These are phyloP conservation scores for Leptonema lineaticorne DNA, from an alignment of 1,140 invertebrate genomes.

Conservation along the genomic window DNA sequence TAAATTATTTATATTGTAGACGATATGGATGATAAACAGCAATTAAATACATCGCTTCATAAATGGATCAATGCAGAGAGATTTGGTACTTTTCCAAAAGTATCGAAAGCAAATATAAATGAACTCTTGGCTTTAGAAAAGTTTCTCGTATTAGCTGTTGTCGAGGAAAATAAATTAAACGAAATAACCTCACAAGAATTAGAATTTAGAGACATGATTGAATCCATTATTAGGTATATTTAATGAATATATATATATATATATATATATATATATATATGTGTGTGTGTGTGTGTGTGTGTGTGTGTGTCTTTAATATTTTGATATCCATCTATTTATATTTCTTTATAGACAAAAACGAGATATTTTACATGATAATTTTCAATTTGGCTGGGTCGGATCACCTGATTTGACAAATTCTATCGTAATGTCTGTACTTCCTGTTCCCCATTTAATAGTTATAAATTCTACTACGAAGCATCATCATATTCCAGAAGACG, in stretches of 20 bases:
- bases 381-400: conserved; percentile 93
- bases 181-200: conserved; percentile 78
- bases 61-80: conserved; percentile 89
- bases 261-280: neutral
- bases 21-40: conserved; percentile 54
- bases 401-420: conserved; percentile 84
- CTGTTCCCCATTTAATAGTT: conserved; percentile 83
- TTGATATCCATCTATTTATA: neutral
- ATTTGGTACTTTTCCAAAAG: conserved; percentile 87
- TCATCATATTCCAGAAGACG: conserved; percentile 86
- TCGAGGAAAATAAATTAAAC: conserved; percentile 85
- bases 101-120: conserved; percentile 80
- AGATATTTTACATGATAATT: conserved; percentile 76
- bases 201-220: conserved; percentile 83
- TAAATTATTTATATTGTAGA: conserved; percentile 37
- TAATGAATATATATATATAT: neutral
- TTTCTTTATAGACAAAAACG: conserved; percentile 62
- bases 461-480: conserved; percentile 88
- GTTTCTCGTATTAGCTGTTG: conserved; percentile 80
- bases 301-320: no score
- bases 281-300: no score
- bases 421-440: conserved; percentile 82
- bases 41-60: conserved; percentile 68
- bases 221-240: conserved; percentile 69
- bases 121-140: conserved; percentile 82